These are phyloP conservation scores for Chromobotia macracanthus DNA, from an alignment of 2,797 vertebrate genomes.

Conservation along the genomic window DNA sequence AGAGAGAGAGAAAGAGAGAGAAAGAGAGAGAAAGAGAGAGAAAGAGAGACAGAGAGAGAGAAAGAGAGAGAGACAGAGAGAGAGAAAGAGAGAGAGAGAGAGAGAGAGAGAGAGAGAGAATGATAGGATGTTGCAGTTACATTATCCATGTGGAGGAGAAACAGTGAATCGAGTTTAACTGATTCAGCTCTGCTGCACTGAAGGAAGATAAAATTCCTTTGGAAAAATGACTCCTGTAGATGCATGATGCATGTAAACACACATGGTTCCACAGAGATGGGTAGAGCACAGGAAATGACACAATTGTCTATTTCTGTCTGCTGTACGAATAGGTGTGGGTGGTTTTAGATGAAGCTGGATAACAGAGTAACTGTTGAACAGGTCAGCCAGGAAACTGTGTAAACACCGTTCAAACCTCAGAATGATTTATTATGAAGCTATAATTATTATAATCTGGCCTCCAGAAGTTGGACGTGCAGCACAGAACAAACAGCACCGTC, in stretches of 20 bases:
- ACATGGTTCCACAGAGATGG: constrained; percentile 53
- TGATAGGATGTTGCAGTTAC: constrained; percentile 22
- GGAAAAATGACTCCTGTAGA: constrained; percentile 3
- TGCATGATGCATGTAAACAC: constrained; percentile 28
- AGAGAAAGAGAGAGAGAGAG: too few relatives aligned
- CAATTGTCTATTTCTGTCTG: constrained; percentile 69
- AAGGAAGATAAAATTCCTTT: constrained; percentile 7
- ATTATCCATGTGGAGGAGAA: constrained; percentile 60
- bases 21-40: too few relatives aligned
- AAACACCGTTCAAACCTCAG: constrained; percentile 40
- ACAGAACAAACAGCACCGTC: neutral
- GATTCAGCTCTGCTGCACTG: constrained; percentile 13
- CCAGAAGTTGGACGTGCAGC: constrained; percentile 5
- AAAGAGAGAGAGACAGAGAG: too few relatives aligned
- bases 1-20: too few relatives aligned
- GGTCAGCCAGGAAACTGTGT: constrained; percentile 30
- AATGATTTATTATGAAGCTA: constrained; percentile 30
- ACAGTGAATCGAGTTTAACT: constrained; percentile 28
- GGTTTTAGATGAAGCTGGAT: constrained; percentile 28
- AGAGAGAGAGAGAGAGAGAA: too few relatives aligned
- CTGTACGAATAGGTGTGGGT: constrained; percentile 41
- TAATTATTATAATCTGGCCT: constrained; percentile 39
- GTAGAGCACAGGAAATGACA: constrained; percentile 73
- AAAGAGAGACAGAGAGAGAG: too few relatives aligned
- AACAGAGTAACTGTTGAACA: constrained; percentile 29